Base-by-base conservation (phyloP, 2,113 vertebrate species). In the Pseudorhombus dupliciocellatus region DNA sequence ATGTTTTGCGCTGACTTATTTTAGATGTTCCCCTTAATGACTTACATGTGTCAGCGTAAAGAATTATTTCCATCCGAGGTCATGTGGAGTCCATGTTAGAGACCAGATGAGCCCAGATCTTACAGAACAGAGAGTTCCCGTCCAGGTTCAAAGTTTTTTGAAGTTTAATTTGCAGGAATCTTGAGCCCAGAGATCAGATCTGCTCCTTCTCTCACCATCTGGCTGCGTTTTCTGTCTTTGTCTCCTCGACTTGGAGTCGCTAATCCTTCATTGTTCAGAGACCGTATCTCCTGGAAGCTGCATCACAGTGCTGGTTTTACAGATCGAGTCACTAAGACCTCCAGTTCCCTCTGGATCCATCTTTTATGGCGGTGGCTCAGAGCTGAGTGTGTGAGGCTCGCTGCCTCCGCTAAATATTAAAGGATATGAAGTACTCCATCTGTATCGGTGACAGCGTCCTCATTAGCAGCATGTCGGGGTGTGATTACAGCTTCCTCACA, bases 381-480 rank as follows among this genome's bases (percentile, higher is more conserved):
- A 20, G 28, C 34, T 63, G 42, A 68, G 24, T 72, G 54, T 46
- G n/a, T 57, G 42, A 52, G 44, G 14, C 42, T 50, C 9, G 4
- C 40, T 31, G 37, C 30, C 20, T 22, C 1, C 59, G 25, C 25
- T 55, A 3, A 7, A 58, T 55, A 55, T 55, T 26, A 16, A 26
- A 55, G 10, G 2, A 52, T 5, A 37, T 31, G 21, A 3, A 58
- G 24, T 16, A 37, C 12, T 37, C 34, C 22, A 28, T 55, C 25
- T 63, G 66, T 55, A 62, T 70, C 34, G 14, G 7, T 70, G 57
- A 69, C 68, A 73, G 18, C 5, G 20, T 30, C 11, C 64, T 42
- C 40, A 37, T 26, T 1, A 56, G 25, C 60, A 8, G 53, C 2
- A 54, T n/a, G 3, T 59, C 0, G 16, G 26, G 21, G 64, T 69